A percentile compares a stretch with the other conserved stretches of the same genome.
These are phyloP conservation scores for Spongilla lacustris DNA, from an alignment of 37 sponge, comb jelly and placozoan species.

Conservation along the genomic window DNA sequence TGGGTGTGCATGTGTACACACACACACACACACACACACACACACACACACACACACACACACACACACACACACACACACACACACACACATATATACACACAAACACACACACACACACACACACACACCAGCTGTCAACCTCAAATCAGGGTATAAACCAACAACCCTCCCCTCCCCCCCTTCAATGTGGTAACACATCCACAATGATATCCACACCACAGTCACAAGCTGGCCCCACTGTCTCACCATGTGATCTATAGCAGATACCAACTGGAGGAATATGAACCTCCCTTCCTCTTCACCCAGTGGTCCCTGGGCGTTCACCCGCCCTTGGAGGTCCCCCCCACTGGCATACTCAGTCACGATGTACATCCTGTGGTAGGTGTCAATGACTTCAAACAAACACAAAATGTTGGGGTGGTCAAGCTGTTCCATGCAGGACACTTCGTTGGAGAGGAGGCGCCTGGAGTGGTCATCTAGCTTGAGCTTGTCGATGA, in stretches of 20 bases:
- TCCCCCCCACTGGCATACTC: slow-evolving; percentile 81
- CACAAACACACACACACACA: neutral
- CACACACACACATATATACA: too few relatives aligned
- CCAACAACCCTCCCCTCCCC: too few relatives aligned
- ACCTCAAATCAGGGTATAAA: too few relatives aligned
- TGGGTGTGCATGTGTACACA: neutral
- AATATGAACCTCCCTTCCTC: slow-evolving; percentile 64
- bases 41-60: too few relatives aligned
- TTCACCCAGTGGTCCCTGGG: slow-evolving; percentile 58
- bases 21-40: neutral
- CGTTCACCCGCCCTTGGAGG: slow-evolving; percentile 41
- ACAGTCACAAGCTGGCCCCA: too few relatives aligned
- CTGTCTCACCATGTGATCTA: slow-evolving; percentile 71
- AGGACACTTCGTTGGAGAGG: slow-evolving; percentile 80
- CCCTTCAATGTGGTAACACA: too few relatives aligned
- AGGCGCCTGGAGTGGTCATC: slow-evolving; percentile 61
- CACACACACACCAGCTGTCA: neutral
- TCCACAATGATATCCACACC: too few relatives aligned
- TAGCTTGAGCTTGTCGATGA: slow-evolving; percentile 79
- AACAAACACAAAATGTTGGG: slow-evolving; percentile 75
- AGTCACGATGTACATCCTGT: slow-evolving; percentile 71
- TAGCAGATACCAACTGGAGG: slow-evolving; percentile 65
- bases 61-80: too few relatives aligned
- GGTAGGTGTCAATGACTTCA: slow-evolving; percentile 77
- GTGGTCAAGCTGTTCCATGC: slow-evolving; percentile 82